Evolutionary conservation across 2,888 invertebrate genomes (phyloP).

Genomic region (Zygogramma bicolorata): DNA sequence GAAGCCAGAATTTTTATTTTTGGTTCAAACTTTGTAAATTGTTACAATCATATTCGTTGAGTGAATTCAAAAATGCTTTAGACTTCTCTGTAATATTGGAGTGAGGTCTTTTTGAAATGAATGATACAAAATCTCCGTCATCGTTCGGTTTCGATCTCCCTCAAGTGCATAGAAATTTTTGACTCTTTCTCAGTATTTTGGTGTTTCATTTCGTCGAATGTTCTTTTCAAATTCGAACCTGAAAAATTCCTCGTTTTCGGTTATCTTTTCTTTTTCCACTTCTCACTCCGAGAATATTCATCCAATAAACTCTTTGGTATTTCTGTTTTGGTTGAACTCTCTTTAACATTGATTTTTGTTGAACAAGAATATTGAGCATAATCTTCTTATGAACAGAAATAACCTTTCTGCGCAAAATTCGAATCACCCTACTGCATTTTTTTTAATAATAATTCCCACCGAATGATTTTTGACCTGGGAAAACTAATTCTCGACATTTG

Average conservation of each 20-base stretch:
- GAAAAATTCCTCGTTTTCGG: not conserved
- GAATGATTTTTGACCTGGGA: not conserved
- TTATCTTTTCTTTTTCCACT: not conserved
- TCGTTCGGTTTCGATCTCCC: not conserved
- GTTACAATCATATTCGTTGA: not conserved
- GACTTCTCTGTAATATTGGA: not conserved
- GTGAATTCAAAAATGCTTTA: not conserved
- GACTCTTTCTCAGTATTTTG: not conserved
- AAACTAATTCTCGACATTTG: slow-evolving; percentile 7
- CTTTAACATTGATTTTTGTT: not conserved
- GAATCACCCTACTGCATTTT: slow-evolving; percentile 8
- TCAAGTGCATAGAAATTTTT: not conserved
- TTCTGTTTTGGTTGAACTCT: not conserved
- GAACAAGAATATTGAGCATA: not conserved
- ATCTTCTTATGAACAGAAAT: slow-evolving; percentile 6
- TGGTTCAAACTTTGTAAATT: not conserved
- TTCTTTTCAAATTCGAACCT: not conserved
- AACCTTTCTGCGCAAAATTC: no score
- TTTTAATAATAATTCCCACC: not conserved
- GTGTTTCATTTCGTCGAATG: not conserved
- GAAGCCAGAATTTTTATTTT: slow-evolving; percentile 1
- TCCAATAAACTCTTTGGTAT: not conserved
- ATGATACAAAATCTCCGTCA: not conserved
- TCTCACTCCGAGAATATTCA: not conserved
- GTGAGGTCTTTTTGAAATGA: not conserved